phyloP scores from a whole-genome alignment of 2,888 invertebrate genomes.

The Cistogaster globosa region DNA sequence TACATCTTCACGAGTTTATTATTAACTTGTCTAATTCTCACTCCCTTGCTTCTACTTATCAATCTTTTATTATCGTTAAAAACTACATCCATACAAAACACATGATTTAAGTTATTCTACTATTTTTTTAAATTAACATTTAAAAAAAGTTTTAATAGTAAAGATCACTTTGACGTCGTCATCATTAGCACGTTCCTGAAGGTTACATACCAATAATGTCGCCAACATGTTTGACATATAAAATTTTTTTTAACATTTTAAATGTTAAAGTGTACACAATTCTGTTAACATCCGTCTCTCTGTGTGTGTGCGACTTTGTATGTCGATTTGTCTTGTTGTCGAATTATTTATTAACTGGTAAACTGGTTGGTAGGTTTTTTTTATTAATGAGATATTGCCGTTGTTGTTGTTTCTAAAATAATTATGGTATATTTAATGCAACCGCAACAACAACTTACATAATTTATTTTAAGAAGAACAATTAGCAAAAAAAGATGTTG shows the following conservation, averaged over 20 bases:
- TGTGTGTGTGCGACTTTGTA: neutral
- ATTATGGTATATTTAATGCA: constrained; percentile 52
- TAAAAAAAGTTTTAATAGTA: constrained; percentile 1
- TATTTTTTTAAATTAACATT: constrained; percentile 2
- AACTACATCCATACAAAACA: neutral
- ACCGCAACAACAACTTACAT: neutral
- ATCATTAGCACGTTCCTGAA: constrained; percentile 71
- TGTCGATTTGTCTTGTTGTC: constrained; percentile 25
- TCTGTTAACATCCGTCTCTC: constrained; percentile 50
- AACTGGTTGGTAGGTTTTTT: constrained; percentile 28
- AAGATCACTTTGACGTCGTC: constrained; percentile 26
- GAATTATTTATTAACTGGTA: constrained; percentile 22
- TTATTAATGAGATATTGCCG: neutral
- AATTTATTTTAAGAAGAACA: constrained; percentile 9
- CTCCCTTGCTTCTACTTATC: neutral
- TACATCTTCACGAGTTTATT: neutral
- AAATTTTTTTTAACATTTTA: constrained; percentile 67
- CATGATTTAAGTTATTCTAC: neutral
- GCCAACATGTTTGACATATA: constrained; percentile 71
- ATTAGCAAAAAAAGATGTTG: constrained; percentile 30
- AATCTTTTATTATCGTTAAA: neutral
- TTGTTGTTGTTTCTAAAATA: constrained; percentile 28
- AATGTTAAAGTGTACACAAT: constrained; percentile 70
- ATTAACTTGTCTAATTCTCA: neutral
- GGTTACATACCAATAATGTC: constrained; percentile 72